Percentiles rank a stretch among this genome's conserved stretches.
Evolutionary conservation across 2,888 invertebrate genomes (phyloP).

Genomic region (Sphinx pinastri): DNA sequence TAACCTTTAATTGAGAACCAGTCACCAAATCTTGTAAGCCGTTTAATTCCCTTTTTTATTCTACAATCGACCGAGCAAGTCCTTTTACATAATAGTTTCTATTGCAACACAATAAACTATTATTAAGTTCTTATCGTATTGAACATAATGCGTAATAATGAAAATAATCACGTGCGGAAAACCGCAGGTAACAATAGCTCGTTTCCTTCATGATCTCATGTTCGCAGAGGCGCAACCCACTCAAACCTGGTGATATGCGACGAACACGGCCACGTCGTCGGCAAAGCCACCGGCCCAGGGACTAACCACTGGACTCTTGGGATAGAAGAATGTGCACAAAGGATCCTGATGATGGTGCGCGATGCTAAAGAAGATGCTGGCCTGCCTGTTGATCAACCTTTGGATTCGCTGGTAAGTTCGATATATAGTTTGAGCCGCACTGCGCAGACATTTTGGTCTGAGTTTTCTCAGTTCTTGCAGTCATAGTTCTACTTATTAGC

Average conservation of each 20-base stretch:
- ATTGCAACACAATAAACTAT: too few species aligned
- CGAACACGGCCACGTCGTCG: slow-evolving; percentile 87
- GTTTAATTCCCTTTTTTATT: too few species aligned
- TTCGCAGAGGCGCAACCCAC: slow-evolving; percentile 91
- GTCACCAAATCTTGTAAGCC: too few species aligned
- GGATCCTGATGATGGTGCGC: slow-evolving; percentile 89
- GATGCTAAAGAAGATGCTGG: slow-evolving; percentile 86
- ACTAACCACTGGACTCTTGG: slow-evolving; percentile 95
- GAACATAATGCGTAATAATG: not conserved
- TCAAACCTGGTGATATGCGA: slow-evolving; percentile 91
- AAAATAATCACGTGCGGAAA: not conserved
- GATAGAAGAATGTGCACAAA: slow-evolving; percentile 89
- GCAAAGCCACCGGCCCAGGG: slow-evolving; percentile 87
- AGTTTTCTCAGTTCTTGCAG: too few species aligned
- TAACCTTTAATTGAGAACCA: too few species aligned
- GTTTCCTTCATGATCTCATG: slow-evolving; percentile 5
- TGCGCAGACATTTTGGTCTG: too few species aligned
- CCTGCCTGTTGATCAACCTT: slow-evolving; percentile 81
- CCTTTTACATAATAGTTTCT: too few species aligned
- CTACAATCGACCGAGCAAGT: too few species aligned
- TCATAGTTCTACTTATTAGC: not conserved
- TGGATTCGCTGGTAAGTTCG: slow-evolving; percentile 87
- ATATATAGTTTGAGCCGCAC: not conserved
- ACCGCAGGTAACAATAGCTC: not conserved
- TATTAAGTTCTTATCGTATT: not conserved